These are phyloP conservation scores for Empidonax traillii DNA, from an alignment of 2,113 vertebrate genomes.

Conservation along the genomic window DNA sequence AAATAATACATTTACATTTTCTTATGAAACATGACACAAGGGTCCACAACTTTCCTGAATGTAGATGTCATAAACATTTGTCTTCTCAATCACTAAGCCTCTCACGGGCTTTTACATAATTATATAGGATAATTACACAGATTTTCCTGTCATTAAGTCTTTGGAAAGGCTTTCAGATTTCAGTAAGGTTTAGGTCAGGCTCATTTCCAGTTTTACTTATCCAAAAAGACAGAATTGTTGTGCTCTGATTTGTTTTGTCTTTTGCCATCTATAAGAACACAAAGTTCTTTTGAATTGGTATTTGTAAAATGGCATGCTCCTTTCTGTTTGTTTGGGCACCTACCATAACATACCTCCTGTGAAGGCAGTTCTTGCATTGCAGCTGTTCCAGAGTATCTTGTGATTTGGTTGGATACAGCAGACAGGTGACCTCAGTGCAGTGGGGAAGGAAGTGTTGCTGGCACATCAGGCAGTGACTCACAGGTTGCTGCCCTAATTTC, in stretches of 20 bases:
- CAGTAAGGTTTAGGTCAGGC: neutral
- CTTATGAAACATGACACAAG: neutral
- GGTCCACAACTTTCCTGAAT: neutral
- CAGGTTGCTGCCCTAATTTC: neutral
- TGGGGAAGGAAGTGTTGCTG: neutral
- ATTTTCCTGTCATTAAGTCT: neutral
- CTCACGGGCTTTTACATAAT: neutral
- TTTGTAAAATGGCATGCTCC: neutral
- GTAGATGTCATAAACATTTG: neutral
- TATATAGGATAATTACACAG: neutral
- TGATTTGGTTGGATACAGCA: neutral
- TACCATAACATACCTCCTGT: rapidly evolving
- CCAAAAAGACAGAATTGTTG: neutral
- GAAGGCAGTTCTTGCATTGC: neutral
- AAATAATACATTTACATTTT: neutral
- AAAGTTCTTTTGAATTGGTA: neutral
- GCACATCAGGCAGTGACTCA: neutral
- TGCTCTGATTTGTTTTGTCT: neutral
- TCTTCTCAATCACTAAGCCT: neutral
- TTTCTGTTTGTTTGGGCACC: neutral
- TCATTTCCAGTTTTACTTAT: neutral
- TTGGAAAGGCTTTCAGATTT: neutral
- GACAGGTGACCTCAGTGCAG: neutral
- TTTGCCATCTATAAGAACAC: neutral
- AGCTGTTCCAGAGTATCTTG: neutral